phyloP scores from a whole-genome alignment of 30 jellyfish, hydroid and myxozoan species.

The Rhopilema esculentum region DNA sequence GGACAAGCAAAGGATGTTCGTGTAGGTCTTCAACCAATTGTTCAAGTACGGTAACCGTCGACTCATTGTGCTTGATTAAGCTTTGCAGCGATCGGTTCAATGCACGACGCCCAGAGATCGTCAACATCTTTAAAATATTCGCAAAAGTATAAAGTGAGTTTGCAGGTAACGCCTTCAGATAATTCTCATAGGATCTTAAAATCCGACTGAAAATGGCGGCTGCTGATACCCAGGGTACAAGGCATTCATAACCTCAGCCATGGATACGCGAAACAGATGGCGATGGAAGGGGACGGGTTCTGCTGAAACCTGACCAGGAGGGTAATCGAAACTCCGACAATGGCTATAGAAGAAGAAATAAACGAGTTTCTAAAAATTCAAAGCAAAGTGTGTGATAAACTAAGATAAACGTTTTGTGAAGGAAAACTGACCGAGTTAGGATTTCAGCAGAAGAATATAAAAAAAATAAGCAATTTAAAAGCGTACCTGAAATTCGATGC shows the following conservation, averaged over 20 bases:
- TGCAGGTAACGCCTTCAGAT: not conserved
- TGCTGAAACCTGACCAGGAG: not conserved
- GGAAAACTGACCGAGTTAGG: too few species aligned
- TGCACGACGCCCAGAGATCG: slow-evolving; percentile 70
- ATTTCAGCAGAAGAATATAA: too few species aligned
- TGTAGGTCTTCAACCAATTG: slow-evolving; percentile 86
- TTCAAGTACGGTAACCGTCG: slow-evolving; percentile 72
- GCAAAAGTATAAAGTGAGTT: not conserved
- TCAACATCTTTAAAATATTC: slow-evolving; percentile 55
- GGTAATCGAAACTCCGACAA: not conserved
- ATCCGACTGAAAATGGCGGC: not conserved
- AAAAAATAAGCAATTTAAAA: too few species aligned
- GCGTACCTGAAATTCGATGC: too few species aligned
- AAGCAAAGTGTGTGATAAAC: too few species aligned
- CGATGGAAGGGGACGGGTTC: not conserved
- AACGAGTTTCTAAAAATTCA: too few species aligned
- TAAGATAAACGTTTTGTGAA: too few species aligned
- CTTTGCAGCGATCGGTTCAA: slow-evolving; percentile 74
- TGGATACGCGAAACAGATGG: not conserved
- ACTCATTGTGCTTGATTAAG: slow-evolving; percentile 68
- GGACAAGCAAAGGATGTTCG: slow-evolving; percentile 80
- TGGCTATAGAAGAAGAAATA: not conserved
- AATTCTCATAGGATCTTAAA: not conserved
- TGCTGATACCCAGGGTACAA: not conserved
- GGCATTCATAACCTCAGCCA: not conserved